These are phyloP conservation scores for Penaeus japonicus DNA, from an alignment of 1,140 invertebrate species.

Conservation along the genomic window DNA sequence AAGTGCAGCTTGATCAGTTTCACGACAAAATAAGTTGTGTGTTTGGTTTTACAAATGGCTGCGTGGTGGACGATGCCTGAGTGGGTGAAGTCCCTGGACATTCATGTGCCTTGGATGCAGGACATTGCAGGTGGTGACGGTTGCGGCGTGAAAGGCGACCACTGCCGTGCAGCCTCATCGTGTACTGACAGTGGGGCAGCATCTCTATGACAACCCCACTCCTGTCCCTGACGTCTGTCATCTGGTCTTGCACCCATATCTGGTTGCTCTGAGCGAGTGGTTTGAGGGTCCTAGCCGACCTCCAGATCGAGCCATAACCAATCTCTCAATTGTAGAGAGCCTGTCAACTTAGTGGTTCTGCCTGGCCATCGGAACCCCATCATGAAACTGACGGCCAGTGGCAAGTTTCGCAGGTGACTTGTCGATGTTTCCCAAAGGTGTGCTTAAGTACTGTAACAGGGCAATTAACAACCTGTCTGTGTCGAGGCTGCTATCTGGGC, in stretches of 20 bases:
- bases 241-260: background rate
- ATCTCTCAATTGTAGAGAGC: background rate
- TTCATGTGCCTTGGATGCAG: too few relatives aligned
- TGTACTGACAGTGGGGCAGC: conserved; percentile 15
- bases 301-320: background rate
- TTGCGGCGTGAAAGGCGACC: background rate
- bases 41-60: too few relatives aligned
- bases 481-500: background rate
- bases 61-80: too few relatives aligned
- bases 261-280: background rate
- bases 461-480: background rate
- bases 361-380: background rate
- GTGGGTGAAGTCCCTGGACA: too few relatives aligned
- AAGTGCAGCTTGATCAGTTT: too few relatives aligned
- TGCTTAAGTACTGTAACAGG: background rate
- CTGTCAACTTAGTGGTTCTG: conserved; percentile 6
- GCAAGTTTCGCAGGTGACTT: conserved; percentile 27
- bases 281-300: background rate
- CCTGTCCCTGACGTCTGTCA: background rate
- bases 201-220: background rate
- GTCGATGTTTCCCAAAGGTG: background rate
- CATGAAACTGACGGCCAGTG: background rate
- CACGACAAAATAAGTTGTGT: too few relatives aligned
- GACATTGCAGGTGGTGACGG: background rate
- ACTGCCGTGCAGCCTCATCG: background rate